Evolutionary conservation across 2,797 vertebrate species (phyloP), one percentile per base, ranked within the genome.

Genomic region (Thamnophis elegans): DNA sequence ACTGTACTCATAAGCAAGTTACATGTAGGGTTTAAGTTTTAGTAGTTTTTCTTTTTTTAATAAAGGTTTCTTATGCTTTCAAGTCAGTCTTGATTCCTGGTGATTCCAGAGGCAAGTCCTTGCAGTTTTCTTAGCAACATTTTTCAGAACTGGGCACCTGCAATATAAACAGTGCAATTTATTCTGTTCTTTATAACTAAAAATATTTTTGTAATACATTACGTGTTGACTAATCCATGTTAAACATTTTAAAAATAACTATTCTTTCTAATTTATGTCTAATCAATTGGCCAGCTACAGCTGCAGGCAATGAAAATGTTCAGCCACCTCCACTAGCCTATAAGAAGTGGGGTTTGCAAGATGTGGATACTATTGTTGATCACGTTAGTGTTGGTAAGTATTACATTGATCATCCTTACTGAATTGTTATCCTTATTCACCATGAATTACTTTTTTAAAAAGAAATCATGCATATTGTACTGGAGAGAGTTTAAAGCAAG

Each of bases 291-390:
- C 94, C 96, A 99, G 99, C 99, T 95, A 98, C 99, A 91, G 99
- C 99, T 92, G 99, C 98, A 89, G 99, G 99, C 89, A 99, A 98
- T 95, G 99, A 99, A 95, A 98, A 98, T 78, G 97, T 99, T 91
- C 99, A 99, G 90, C 99, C 99, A 54, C 99, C 99, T 87, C 99
- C 99, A 0, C 97, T 99, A 96, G 98, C 99, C 85, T 99, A 99
- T 95, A 99, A 99, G 97, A 99, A 99, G 95, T 99, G 99, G 99
- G 99, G 98, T 88, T 98, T 99, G 85, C 99, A 99, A 97, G 99
- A 99, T 94, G 98, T 99, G 97, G 99, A 99, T 94, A 96, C 95
- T 0, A 98, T 99, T 88, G 97, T 98, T 93, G 99, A 99, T 97
- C 99, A 99, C 97, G 98, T 98, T 95, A 99, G 99, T 91, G 98